Evolutionary conservation across 2,888 invertebrate species (phyloP), one percentile per base, ranked within the genome.

Genomic region (Cataglyphis cursor): DNA sequence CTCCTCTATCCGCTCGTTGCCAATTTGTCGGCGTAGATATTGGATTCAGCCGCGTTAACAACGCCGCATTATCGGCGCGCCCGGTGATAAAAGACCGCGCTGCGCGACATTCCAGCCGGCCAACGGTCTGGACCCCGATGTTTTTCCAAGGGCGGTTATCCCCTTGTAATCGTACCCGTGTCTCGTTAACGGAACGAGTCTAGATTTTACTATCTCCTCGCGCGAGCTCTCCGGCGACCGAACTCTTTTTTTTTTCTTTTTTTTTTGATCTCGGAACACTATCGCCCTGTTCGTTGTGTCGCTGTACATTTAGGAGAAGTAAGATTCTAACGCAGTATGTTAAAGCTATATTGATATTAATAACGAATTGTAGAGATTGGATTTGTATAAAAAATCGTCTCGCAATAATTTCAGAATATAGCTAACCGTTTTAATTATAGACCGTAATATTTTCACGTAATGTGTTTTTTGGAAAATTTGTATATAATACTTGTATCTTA

Each of bases 71-170:
- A 78, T 78, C 78, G 59, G 44, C 57, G 78, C 78, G 78, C 41
- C 31, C n/a, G 59, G 44, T 78, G 78, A 78, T 78, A 70, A 78
- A 78, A 78, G 62, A 78, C 59, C 21, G 21, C 28, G 68, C 54
- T 28, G 72, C 31, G 72, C 72, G 78, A 70, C 35, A 70, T 70
- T 51, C 51, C 51, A 51, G 8, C 51, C 51, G 51, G 51, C 62
- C 78, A 59, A 70, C 59, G 70, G 57, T 70, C 44, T 70, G 44
- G 44, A 35, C 24, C 41, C 57, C 44, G 72, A 80, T 80, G 78
- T 80, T 80, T 72, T 80, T 80, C 59, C 78, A 80, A 80, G 72
- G 78, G 72, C 78, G 78, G 78, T 80, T 80, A 80, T 80, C 78
- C 72, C 78, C 78, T 80, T 80, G 78, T 80, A 80, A 80, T 80